Percentiles rank a stretch among this genome's conserved stretches.
phyloP scores from a whole-genome alignment of 2,888 invertebrate species.

The Caradrina clavipalpis region DNA sequence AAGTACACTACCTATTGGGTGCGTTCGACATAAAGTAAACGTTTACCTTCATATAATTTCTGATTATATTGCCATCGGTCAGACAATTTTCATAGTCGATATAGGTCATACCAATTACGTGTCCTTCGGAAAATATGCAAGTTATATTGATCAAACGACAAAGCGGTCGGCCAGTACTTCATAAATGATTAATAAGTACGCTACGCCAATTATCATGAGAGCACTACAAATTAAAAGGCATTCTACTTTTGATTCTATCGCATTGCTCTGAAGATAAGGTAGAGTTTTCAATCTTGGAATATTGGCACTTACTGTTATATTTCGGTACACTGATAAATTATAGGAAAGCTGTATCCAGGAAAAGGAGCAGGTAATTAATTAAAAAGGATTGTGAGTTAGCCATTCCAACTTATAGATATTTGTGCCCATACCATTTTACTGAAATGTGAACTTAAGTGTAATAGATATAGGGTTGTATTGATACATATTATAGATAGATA shows the following conservation, averaged over 20 bases:
- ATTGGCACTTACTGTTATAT: background rate
- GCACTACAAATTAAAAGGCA: conserved; percentile 10
- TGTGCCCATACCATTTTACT: conserved; percentile 17
- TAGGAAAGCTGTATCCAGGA: background rate
- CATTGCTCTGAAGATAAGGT: background rate
- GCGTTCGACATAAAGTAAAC: conserved; percentile 38
- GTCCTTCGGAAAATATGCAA: conserved; percentile 55
- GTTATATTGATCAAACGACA: conserved; percentile 39
- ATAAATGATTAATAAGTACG: conserved; percentile 28
- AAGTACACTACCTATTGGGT: conserved; percentile 20
- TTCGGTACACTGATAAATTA: conserved; percentile 3
- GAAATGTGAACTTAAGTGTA: conserved; percentile 16
- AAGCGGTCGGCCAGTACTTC: conserved; percentile 19
- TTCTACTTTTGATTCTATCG: conserved; percentile 11
- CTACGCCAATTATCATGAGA: conserved; percentile 23
- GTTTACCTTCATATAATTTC: conserved; percentile 66
- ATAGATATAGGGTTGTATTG: conserved; percentile 10
- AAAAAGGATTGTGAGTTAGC: conserved; percentile 22
- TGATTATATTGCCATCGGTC: conserved; percentile 61
- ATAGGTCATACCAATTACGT: conserved; percentile 55
- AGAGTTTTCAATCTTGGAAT: background rate
- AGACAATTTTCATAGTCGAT: conserved; percentile 57
- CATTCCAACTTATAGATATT: conserved; percentile 29
- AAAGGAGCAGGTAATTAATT: conserved; percentile 5
- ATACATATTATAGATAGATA: conserved; percentile 14